Base-by-base conservation (phyloP, 2,888 invertebrate species). In the Siphlonurus alternatus region DNA sequence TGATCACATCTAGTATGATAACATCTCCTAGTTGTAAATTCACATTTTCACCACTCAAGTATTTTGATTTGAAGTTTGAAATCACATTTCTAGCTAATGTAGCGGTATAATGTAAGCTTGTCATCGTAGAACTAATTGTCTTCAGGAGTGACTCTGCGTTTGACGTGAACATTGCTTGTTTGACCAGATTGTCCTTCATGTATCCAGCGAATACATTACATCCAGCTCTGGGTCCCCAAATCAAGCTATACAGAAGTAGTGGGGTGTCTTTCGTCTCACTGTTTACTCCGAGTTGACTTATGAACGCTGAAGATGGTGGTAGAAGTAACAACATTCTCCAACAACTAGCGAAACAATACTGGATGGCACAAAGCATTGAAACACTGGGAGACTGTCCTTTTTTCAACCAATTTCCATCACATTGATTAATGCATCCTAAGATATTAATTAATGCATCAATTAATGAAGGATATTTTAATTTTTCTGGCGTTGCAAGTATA, bases 171-270 rank as follows among this genome's bases (percentile, higher is more conserved):
- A 92, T 86, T 66, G 92, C 92, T 78, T 93, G 93, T 71, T 91
- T 92, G 3, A 92, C 89, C 1, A 95, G 80, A 64, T 89, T 91
- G 73, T 95, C 94, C 79, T 93, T 93, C 71, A 93, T 83, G 89
- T 94, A 95, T 54, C 89, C 86, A 70, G 86, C 85, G 75, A 89
- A 91, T 2, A 88, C 84, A 75, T 92, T 89, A 74, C 90, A 87
- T 51, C 86, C 85, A 1, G 91, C 86, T 59, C 94, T 80, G 2
- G 94, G 89, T 2, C 91, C 90, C 95, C 95, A 95, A 10, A 94
- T 79, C 5, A 94, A 77, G 0, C 93, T 89, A 77, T 94, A 90
- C 54, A 95, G 78, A 19, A 90, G 78, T 70, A 85, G 76, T 1
- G 88, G 84, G 0, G 84, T 81, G 7, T 88, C 84, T 25, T 88